Evolutionary conservation across 2,888 invertebrate species (phyloP), one percentile per base, ranked within the genome.

Genomic region (Carterocephalus palaemon): DNA sequence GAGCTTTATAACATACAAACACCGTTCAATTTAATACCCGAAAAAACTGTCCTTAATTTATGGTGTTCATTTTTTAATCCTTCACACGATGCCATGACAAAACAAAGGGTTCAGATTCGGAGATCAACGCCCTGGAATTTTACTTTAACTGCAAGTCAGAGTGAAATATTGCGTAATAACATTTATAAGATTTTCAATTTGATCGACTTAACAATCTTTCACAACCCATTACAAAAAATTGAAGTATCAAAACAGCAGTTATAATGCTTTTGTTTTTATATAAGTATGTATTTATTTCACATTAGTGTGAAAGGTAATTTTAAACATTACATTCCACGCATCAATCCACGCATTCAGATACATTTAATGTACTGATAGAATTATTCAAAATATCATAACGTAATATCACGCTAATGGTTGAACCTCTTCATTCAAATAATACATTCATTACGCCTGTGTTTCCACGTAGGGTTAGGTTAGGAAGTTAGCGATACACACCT

Each of bases 1-100:
- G 60, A 72, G 70, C 70, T 71, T 72, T 63, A 62, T 73, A 70
- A 75, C 70, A 69, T 72, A 76, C 75, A 68, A 73, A 70, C 66
- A 64, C 56, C 69, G 68, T 75, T 75, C 62, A 59, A 61, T 64
- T 62, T 59, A 56, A 64, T 62, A 60, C 59, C 56, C 57, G 56
- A 66, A 67, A 66, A 67, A 57, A 65, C 61, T 51, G 53, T 58
- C 49, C 47, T 58, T 60, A 62, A 67, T 68, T 63, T 64, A 70
- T 67, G 60, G 53, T 57, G 61, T 65, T 70, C 69, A 64, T 69
- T 66, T 71, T 63, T 60, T 52, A 40, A 56, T 47, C 48, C 58
- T 69, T 70, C 67, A 64, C 67, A 66, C 59, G 64, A 54, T 56
- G 50, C 52, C 56, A 54, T 56, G 57, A 68, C 64, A 40, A 52